A percentile compares a stretch with the other conserved stretches of the same genome.
Evolutionary conservation across 1,140 invertebrate genomes (phyloP).

Genomic region (Radopholus similis): DNA sequence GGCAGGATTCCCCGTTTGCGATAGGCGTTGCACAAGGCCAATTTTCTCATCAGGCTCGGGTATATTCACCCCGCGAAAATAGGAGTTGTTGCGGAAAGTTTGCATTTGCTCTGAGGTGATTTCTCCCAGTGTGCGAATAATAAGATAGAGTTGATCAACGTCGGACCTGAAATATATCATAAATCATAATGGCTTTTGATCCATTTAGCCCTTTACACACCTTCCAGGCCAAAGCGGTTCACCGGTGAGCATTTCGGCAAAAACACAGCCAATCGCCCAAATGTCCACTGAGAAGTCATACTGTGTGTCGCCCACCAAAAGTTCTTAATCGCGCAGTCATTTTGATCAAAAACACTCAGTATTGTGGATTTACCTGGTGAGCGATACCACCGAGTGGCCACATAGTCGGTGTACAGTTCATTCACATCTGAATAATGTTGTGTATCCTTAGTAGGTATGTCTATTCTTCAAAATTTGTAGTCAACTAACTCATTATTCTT

Average conservation of each 20-base stretch:
- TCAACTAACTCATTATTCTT: conserved; percentile 80
- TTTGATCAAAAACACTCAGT: no score
- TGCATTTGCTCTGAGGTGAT: conserved; percentile 86
- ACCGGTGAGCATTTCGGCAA: conserved; percentile 88
- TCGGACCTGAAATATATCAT: conserved; percentile 73
- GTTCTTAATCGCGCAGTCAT: no score
- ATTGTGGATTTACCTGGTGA: no score
- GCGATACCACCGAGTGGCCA: conserved; percentile 91
- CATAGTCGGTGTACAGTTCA: conserved; percentile 98
- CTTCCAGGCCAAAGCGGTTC: conserved; percentile 74
- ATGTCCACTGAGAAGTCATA: conserved; percentile 95
- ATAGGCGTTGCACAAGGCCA: background rate
- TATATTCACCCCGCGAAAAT: conserved; percentile 78
- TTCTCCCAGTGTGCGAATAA: conserved; percentile 79
- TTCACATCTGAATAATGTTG: conserved; percentile 68
- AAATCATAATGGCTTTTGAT: background rate
- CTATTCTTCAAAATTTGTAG: conserved; percentile 9
- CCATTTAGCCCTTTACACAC: conserved; percentile 63
- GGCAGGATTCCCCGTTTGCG: background rate
- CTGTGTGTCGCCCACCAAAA: conserved; percentile 91
- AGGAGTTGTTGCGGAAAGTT: conserved; percentile 90
- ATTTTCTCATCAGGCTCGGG: conserved; percentile 73
- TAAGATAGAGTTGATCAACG: conserved; percentile 93
- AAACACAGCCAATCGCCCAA: conserved; percentile 79
- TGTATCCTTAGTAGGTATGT: no score